Conservation (phyloP, 1,140 invertebrate genomes). For the Epicauta chinensis region DNA sequence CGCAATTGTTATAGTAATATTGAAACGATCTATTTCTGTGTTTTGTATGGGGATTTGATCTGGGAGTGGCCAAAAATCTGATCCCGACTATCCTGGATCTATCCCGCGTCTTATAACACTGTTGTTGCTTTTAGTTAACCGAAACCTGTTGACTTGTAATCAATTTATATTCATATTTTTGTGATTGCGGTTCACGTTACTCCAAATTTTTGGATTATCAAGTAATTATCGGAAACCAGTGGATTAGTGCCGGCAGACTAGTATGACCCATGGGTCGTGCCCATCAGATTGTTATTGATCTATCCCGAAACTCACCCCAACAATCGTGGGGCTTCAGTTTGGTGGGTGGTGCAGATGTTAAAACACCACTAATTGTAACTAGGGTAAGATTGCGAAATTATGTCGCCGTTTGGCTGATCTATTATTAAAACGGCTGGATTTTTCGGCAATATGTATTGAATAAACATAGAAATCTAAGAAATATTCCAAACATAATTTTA, state of each 20-base stretch:
- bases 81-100: constrained; percentile 5
- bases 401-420: too few species aligned
- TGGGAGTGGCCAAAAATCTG: constrained; percentile 4
- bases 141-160: constrained; percentile 22
- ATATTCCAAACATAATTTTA: not conserved
- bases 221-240: too few species aligned
- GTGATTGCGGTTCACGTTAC: too few species aligned
- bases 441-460: not conserved
- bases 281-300: constrained; percentile 65
- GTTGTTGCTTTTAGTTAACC: constrained; percentile 15
- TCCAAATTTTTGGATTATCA: too few species aligned
- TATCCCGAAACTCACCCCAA: constrained; percentile 66
- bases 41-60: constrained; percentile 2
- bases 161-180: too few species aligned
- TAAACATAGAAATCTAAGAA: not conserved
- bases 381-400: constrained; percentile 68
- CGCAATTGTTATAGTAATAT: constrained; percentile 1
- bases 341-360: constrained; percentile 82
- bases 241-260: not conserved
- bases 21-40: constrained; percentile 21
- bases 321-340: constrained; percentile 88
- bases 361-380: constrained; percentile 82
- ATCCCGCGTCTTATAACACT: constrained; percentile 6
- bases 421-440: too few species aligned
- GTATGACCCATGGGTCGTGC: constrained; percentile 47